Evolutionary conservation across 2,888 invertebrate genomes (phyloP), one percentile per base, ranked within the genome.

Genomic region (Phengaris arion): DNA sequence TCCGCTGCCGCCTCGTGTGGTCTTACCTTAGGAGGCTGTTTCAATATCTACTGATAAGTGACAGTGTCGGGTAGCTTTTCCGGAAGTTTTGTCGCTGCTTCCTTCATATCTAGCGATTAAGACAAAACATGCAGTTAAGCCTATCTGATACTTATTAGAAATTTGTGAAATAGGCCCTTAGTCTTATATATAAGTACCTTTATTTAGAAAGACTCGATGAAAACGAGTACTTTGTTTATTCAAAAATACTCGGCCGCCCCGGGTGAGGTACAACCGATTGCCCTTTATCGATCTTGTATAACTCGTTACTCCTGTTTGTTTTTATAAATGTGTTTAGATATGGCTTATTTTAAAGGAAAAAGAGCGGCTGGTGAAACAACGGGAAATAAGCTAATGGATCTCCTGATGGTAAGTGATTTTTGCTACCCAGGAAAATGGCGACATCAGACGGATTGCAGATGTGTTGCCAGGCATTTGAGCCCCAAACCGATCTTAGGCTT

Each of bases 191-290:
- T 12, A 52, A 52, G 52, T 2, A 52, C 59, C 59, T 59, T 59
- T 59, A 22, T 22, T 15, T 2, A 22, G 59, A 22, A 4, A 12
- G 12, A 4, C 22, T 59, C 22, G 22, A 6, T 59, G 10, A 35
- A 59, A 22, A 57, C 5, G 22, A 59, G 59, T 59, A 10, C 59
- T 59, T 59, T 59, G 22, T 59, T 59, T 59, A 59, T 59, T 59
- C 22, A 59, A 59, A 59, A 59, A 59, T 22, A 9, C 59, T 22
- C 59, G 3, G 7, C 15, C 59, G 59, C 22, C 59, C 59, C 59
- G 6, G 59, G 59, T 22, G 22, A 22, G 59, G 59, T 35, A 59
- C 57, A 6, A 10, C 59, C 59, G 59, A 59, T 59, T 22, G 22
- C 59, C 22, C 59, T 59, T 22, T 59, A 59, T 59, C 22, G 59